Conservation (phyloP, 2,797 vertebrate species). For the Rhodeus uyekii region DNA sequence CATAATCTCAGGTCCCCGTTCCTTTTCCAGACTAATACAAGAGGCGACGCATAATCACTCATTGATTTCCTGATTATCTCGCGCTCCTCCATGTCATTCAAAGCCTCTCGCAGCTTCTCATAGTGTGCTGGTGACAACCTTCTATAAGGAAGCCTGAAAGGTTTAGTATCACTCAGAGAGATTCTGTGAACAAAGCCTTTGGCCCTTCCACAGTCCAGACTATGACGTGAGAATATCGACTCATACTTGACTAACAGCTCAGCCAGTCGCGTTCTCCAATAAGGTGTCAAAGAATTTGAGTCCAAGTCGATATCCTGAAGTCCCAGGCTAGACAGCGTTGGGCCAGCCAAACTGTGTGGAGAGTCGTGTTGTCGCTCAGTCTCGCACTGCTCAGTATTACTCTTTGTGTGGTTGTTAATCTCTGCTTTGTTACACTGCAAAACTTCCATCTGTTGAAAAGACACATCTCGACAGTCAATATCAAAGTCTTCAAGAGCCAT, state of each 20-base stretch:
- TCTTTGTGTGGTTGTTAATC: background rate
- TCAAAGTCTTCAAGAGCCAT: constrained; percentile 15
- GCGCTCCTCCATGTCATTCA: background rate
- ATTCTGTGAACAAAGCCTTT: background rate
- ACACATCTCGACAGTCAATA: background rate
- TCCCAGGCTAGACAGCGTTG: background rate
- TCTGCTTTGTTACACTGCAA: background rate
- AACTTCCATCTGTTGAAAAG: background rate
- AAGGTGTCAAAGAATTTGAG: background rate
- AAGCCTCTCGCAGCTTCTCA: background rate
- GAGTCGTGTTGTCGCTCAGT: too few species aligned
- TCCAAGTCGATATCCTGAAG: background rate
- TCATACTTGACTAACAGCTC: background rate
- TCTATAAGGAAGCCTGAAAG: background rate
- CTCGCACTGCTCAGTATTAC: accelerated
- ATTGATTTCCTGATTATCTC: background rate
- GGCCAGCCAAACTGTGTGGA: too few species aligned
- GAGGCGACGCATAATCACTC: background rate
- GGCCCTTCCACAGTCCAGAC: background rate
- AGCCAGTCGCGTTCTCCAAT: background rate
- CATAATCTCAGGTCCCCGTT: background rate
- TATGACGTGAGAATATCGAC: background rate
- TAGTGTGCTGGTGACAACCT: background rate
- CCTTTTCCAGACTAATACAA: background rate
- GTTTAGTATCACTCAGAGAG: background rate